A percentile compares a stretch with the other conserved stretches of the same genome.
Evolutionary conservation across 2,797 vertebrate species (phyloP).

Genomic region (Lagocephalus sceleratus): DNA sequence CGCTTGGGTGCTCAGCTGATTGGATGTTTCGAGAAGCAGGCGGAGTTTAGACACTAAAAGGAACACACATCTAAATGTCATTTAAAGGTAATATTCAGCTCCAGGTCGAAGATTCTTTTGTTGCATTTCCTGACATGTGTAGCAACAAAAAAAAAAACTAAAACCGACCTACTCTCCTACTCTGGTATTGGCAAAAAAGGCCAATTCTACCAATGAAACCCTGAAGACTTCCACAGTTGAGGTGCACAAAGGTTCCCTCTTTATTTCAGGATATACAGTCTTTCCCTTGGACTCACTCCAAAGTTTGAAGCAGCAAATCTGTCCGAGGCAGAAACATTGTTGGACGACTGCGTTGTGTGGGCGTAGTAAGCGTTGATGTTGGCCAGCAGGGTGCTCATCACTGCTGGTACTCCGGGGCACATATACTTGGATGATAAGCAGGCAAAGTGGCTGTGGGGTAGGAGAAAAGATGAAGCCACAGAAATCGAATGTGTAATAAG

Average conservation of each 20-base stretch:
- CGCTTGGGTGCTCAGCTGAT: slow-evolving; percentile 22
- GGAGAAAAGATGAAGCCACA: not conserved
- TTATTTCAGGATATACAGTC: not conserved
- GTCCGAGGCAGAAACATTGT: slow-evolving; percentile 94
- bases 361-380: slow-evolving; percentile 99
- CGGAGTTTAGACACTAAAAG: too few species aligned
- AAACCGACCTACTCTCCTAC: too few species aligned
- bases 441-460: slow-evolving; percentile 86
- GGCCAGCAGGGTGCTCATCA: slow-evolving; percentile 98
- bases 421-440: slow-evolving; percentile 98
- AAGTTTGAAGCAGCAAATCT: slow-evolving; percentile 98
- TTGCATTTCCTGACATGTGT: not conserved
- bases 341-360: slow-evolving; percentile 93
- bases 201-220: not conserved
- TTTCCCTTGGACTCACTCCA: slow-evolving; percentile 80
- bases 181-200: not conserved
- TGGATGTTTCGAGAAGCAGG: slow-evolving; percentile 19
- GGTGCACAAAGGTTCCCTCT: not conserved
- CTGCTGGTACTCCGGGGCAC: slow-evolving; percentile 94
- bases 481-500: not conserved
- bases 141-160: not conserved
- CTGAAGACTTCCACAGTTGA: not conserved
- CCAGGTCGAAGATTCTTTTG: not conserved
- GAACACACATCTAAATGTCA: too few species aligned
- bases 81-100: slow-evolving; percentile 1